A percentile compares a stretch with the other conserved stretches of the same genome.
Conservation (phyloP, 1,140 invertebrate species). For the Drosophila ironensis region DNA sequence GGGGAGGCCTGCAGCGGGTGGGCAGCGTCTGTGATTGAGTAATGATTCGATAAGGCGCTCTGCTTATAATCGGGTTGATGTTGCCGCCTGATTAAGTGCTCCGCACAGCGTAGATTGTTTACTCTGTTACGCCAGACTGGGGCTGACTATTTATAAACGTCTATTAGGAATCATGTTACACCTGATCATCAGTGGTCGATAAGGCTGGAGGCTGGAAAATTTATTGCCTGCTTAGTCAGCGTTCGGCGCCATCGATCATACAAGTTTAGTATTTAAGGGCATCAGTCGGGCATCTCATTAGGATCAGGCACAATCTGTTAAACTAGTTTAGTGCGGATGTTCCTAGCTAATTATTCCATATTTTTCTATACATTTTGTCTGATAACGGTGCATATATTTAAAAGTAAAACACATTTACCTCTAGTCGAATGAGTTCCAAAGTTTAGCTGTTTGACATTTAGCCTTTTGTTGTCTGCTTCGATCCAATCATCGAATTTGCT, state of each 20-base stretch:
- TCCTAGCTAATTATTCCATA: not conserved
- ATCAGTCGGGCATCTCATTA: constrained; percentile 15
- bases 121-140: constrained; percentile 15
- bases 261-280: constrained; percentile 15
- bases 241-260: constrained; percentile 12
- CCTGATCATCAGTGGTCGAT: constrained; percentile 26
- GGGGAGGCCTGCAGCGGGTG: too few species aligned
- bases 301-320: constrained; percentile 4
- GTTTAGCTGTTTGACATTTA: not conserved
- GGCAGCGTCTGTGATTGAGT: constrained; percentile 8
- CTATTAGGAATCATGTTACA: constrained; percentile 12
- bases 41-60: constrained; percentile 4
- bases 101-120: constrained; percentile 27
- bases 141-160: constrained; percentile 37
- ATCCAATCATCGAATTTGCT: not conserved
- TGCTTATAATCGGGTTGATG: constrained; percentile 28
- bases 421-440: too few species aligned
- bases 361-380: not conserved
- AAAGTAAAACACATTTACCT: too few species aligned
- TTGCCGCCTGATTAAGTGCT: constrained; percentile 31
- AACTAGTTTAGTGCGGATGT: constrained; percentile 19
- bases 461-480: not conserved
- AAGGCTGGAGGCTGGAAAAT: constrained; percentile 15
- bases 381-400: not conserved
- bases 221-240: constrained; percentile 17